Conservation (phyloP, 2,113 vertebrate genomes). For the Cynopterus brachyotis region DNA sequence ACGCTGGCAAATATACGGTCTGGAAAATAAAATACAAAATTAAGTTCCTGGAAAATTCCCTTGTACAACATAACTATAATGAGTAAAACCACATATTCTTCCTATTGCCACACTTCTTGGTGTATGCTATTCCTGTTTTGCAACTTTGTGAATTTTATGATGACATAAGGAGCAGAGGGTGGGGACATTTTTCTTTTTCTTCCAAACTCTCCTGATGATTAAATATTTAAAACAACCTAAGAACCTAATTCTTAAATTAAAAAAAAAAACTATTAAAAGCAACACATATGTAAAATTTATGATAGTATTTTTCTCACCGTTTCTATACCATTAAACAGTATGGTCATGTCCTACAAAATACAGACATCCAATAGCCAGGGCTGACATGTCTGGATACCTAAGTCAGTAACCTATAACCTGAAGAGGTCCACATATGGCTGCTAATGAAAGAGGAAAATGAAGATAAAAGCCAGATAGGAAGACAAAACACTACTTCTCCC, state of each 20-base stretch:
- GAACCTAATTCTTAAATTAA: slow-evolving; percentile 10
- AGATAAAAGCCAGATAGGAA: background rate
- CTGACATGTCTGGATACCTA: background rate
- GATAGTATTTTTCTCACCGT: background rate
- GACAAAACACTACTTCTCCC: background rate
- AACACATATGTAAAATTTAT: background rate
- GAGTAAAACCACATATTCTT: slow-evolving; percentile 37
- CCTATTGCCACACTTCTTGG: slow-evolving; percentile 55
- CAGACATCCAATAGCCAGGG: background rate
- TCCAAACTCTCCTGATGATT: background rate
- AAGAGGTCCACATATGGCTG: background rate
- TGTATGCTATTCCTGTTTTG: slow-evolving; percentile 17
- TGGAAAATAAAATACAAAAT: background rate
- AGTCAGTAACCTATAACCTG: background rate
- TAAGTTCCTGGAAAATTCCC: slow-evolving; percentile 23
- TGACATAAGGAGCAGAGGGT: background rate
- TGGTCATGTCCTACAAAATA: background rate
- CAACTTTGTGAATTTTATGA: slow-evolving; percentile 60
- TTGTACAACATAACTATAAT: background rate
- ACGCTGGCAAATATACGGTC: background rate
- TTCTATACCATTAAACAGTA: background rate
- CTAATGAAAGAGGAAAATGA: background rate
- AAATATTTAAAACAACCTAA: slow-evolving; percentile 41
- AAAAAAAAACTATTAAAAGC: background rate
- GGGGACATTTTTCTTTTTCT: background rate